Evolutionary conservation across 2,113 vertebrate species (phyloP).

Genomic region (Vidua chalybeata): DNA sequence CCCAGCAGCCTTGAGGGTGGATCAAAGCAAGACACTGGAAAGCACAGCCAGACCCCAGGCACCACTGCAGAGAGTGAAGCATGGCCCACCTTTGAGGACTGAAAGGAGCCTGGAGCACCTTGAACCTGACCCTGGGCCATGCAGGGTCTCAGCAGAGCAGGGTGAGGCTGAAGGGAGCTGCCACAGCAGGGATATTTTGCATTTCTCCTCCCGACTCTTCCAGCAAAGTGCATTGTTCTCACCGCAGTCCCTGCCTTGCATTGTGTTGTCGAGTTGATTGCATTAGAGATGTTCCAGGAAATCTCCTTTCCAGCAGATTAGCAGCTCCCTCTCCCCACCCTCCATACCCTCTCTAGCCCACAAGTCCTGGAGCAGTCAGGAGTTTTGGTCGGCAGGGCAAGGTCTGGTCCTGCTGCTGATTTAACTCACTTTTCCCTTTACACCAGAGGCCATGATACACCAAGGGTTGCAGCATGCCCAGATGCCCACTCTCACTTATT

Average conservation of each 20-base stretch:
- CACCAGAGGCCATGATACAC: accelerated
- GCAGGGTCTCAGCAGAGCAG: not conserved
- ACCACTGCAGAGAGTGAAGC: accelerated
- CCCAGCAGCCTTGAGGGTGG: not conserved
- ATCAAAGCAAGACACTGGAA: not conserved
- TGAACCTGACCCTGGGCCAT: not conserved
- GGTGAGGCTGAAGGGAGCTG: not conserved
- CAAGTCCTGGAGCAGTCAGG: not conserved
- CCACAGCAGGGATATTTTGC: not conserved
- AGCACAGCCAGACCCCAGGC: accelerated
- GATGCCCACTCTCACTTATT: not conserved
- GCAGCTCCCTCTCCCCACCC: not conserved
- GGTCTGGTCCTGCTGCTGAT: not conserved
- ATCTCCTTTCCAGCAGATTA: not conserved
- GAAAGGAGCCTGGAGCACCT: not conserved
- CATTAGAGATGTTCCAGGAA: not conserved
- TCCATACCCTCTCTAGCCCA: not conserved
- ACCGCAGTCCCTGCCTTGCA: accelerated
- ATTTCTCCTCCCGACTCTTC: not conserved
- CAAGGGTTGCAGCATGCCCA: not conserved
- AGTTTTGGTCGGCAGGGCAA: not conserved
- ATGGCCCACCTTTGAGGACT: not conserved
- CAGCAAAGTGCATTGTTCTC: accelerated
- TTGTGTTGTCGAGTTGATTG: not conserved
- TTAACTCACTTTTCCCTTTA: not conserved